A percentile compares a stretch with the other conserved stretches of the same genome.
Evolutionary conservation across 1,140 invertebrate genomes (phyloP).

Genomic region (Trigoniulus corallinus): DNA sequence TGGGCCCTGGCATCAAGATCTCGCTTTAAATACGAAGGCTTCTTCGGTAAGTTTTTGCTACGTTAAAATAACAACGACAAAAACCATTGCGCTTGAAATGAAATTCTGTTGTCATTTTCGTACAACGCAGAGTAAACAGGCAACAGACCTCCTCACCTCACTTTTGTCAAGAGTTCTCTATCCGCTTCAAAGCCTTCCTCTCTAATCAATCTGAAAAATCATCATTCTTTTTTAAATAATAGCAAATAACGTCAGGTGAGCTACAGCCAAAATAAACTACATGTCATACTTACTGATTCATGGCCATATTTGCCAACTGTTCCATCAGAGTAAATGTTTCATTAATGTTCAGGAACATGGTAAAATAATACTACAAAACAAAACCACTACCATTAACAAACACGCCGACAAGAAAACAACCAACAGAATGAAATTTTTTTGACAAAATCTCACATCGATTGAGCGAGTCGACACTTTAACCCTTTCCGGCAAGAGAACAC

Average conservation of each 20-base stretch:
- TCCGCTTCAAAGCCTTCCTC: conserved; percentile 15
- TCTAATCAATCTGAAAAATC: conserved; percentile 12
- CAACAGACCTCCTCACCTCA: neutral
- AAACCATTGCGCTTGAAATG: neutral
- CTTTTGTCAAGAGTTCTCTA: conserved; percentile 5
- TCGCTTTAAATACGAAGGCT: conserved; percentile 72
- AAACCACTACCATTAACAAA: neutral
- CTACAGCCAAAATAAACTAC: no score
- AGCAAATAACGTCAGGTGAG: no score
- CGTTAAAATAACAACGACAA: conserved; percentile 16
- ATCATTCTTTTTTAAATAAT: neutral
- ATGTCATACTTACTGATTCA: conserved; percentile 60
- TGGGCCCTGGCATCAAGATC: conserved; percentile 87
- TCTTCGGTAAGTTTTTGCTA: conserved; percentile 68
- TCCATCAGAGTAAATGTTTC: conserved; percentile 86
- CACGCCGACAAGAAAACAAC: conserved; percentile 17
- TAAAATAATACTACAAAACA: conserved; percentile 57
- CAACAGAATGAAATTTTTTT: conserved; percentile 9
- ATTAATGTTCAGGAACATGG: conserved; percentile 65
- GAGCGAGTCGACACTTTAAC: conserved; percentile 68
- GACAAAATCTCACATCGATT: conserved; percentile 39
- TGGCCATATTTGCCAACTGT: conserved; percentile 89
- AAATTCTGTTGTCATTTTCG: neutral
- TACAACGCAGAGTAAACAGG: no score
- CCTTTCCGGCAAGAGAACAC: conserved; percentile 60